Percentiles rank a stretch among this genome's conserved stretches.
phyloP scores from a whole-genome alignment of 2,113 vertebrate genomes.

The Marmota monax region DNA sequence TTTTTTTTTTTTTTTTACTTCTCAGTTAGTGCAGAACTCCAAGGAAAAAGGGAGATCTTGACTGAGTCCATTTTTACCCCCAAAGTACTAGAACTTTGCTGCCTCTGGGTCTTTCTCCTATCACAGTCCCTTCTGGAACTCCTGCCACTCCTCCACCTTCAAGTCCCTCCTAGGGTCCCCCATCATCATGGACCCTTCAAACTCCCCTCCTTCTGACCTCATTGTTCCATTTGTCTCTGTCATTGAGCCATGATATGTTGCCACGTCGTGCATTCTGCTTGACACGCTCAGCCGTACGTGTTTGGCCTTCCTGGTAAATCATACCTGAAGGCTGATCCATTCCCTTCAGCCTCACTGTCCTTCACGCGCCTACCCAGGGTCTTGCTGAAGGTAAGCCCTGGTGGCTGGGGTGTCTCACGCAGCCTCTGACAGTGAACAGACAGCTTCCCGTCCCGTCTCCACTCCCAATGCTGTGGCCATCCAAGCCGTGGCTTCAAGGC shows the following conservation, averaged over 20 bases:
- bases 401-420: neutral
- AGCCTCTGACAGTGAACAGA: too few relatives aligned
- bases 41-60: neutral
- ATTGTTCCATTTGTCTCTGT: neutral
- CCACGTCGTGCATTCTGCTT: accelerated
- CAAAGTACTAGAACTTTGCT: neutral
- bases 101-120: neutral
- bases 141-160: neutral
- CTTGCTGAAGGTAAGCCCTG: neutral
- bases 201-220: neutral
- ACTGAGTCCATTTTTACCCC: neutral
- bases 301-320: neutral
- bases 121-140: neutral
- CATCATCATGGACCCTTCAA: accelerated
- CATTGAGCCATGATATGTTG: accelerated
- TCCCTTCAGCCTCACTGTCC: neutral
- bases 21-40: neutral
- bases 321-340: neutral
- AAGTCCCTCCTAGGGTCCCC: constrained; percentile 16
- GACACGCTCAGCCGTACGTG: neutral
- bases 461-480: neutral
- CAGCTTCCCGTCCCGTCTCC: neutral
- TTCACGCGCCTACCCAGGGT: neutral
- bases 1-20: neutral
- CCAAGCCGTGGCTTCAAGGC: neutral